Percentiles rank a stretch among this genome's conserved stretches.
These are phyloP conservation scores for Parotocinclus haroldoi DNA, from an alignment of 2,797 vertebrate species.

Conservation along the genomic window DNA sequence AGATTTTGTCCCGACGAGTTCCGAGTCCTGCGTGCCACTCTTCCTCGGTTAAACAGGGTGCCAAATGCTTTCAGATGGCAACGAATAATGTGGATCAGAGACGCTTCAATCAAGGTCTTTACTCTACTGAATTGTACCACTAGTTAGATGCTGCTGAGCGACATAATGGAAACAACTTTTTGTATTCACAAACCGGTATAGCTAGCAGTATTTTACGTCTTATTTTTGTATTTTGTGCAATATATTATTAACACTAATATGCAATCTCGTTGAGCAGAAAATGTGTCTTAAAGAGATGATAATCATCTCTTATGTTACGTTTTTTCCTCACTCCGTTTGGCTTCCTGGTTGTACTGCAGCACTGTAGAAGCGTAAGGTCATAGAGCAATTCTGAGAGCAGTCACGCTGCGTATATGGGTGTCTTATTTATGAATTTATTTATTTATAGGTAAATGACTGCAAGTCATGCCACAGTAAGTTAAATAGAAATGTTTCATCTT, in stretches of 20 bases:
- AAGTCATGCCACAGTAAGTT: conserved; percentile 47
- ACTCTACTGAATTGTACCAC: not conserved
- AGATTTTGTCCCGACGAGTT: conserved; percentile 8
- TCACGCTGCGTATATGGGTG: no score
- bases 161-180: conserved; percentile 58
- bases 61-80: conserved; percentile 55
- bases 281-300: conserved; percentile 63
- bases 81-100: conserved; percentile 73
- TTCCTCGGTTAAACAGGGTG: conserved; percentile 53
- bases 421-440: conserved; percentile 51
- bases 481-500: conserved; percentile 42
- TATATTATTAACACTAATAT: conserved; percentile 79
- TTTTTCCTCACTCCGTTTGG: conserved; percentile 48
- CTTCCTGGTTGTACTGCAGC: conserved; percentile 46
- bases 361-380: conserved; percentile 17
- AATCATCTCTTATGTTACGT: conserved; percentile 38
- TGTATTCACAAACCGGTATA: conserved; percentile 75
- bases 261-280: conserved; percentile 70
- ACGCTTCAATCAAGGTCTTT: no score
- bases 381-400: conserved; percentile 21
- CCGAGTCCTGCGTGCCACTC: not conserved
- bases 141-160: conserved; percentile 46
- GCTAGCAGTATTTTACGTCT: conserved; percentile 82
- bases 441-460: conserved; percentile 52
- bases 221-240: conserved; percentile 92